Percentiles rank a stretch among this genome's conserved stretches.
Conservation (phyloP, 2,113 vertebrate species). For the Sterna hirundo region DNA sequence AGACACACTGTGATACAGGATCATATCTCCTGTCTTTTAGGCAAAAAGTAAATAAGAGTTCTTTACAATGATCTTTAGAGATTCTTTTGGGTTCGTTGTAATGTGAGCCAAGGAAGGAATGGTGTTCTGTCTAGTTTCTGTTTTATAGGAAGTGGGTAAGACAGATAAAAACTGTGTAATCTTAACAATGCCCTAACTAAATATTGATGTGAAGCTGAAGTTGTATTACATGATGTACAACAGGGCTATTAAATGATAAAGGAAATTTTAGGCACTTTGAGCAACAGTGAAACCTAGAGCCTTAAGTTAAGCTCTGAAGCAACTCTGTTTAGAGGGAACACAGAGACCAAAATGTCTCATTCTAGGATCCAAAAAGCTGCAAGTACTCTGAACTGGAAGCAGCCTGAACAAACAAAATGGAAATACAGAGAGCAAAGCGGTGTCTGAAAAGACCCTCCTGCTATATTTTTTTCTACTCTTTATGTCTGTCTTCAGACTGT, state of each 20-base stretch:
- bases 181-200: neutral
- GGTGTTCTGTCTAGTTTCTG: neutral
- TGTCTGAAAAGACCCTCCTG: neutral
- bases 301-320: neutral
- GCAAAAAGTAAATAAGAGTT: neutral
- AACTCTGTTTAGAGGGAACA: neutral
- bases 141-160: neutral
- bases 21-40: neutral
- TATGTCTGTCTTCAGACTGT: neutral
- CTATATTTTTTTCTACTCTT: neutral
- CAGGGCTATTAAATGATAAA: neutral
- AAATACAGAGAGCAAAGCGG: neutral
- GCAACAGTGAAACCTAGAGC: neutral
- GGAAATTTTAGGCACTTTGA: neutral
- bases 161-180: neutral
- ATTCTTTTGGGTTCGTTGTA: neutral
- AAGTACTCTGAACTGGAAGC: neutral
- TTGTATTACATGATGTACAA: neutral
- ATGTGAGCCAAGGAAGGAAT: neutral
- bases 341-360: neutral
- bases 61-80: neutral
- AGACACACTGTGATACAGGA: neutral
- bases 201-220: neutral
- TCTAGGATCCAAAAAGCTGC: neutral
- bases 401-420: neutral